Conservation (phyloP, 2,113 vertebrate genomes). For the Crotalus viridis region DNA sequence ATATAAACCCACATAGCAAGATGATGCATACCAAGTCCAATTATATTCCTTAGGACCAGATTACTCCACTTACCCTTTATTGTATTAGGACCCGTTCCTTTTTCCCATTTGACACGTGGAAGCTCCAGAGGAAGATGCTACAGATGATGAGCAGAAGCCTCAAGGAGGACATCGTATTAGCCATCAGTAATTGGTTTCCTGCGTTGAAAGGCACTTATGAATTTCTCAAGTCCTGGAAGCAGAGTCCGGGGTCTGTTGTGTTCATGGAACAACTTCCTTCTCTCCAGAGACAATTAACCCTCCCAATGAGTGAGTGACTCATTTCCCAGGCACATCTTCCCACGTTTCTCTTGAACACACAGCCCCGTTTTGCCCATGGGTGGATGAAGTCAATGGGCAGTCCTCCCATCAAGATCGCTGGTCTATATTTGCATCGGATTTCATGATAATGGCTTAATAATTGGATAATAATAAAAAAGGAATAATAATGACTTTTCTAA, state of each 20-base stretch:
- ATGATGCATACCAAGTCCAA: background rate
- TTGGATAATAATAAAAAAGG: background rate
- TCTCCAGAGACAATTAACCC: constrained; percentile 4
- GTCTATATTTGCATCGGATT: background rate
- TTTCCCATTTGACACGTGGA: background rate
- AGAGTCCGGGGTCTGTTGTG: constrained; percentile 29
- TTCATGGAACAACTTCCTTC: background rate
- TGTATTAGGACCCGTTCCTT: rapidly evolving
- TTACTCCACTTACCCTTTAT: background rate
- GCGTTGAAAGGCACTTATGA: constrained; percentile 31
- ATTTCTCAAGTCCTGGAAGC: constrained; percentile 44
- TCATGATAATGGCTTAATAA: background rate
- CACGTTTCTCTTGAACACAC: no score
- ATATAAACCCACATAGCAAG: background rate
- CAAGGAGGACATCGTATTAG: constrained; percentile 21
- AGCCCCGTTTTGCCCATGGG: background rate
- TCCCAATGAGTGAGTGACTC: constrained; percentile 49
- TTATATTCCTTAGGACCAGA: background rate
- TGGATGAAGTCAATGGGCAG: background rate
- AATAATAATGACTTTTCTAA: background rate
- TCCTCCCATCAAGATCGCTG: background rate
- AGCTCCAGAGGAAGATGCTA: background rate
- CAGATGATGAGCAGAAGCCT: background rate
- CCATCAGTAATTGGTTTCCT: constrained; percentile 40
- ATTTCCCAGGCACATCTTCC: constrained; percentile 11